Evolutionary conservation across 1,140 invertebrate species (phyloP), one percentile per base, ranked within the genome.

Genomic region (Daktulosphaira vitifoliae): DNA sequence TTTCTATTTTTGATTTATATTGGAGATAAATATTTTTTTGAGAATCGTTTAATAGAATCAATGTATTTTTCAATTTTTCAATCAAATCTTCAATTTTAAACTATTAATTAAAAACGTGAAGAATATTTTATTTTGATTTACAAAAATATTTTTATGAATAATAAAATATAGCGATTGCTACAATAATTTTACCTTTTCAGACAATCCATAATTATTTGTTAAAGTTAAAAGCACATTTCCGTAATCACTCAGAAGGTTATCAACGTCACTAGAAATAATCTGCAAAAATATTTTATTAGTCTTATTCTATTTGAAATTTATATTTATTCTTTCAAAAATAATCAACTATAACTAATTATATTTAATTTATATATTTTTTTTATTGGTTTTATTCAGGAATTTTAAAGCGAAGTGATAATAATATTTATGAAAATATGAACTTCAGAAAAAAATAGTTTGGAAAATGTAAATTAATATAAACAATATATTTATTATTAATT

Each of bases 221-320:
- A 6, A 7, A 15, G 9, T 20, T 9, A 29, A 29, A 13, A 62
- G 26, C 54, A 38, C 44, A 20, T 62, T 25, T 46, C 46, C 54
- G 15, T 62, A 33, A 48, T 29, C 18, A 7, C 2, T 2, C 15
- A 62, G 7, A 8, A 13, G 8, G 15, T 29, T 16, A 8, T 62
- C 54, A 46, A 20, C 18, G 15, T 62, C 54, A 26, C 46, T 46
- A n/a, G n/a, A n/a, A n/a, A n/a, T n/a, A n/a, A n/a, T n/a, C n/a
- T n/a, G n/a, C n/a, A n/a, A n/a, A n/a, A n/a, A n/a, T n/a, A n/a
- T n/a, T n/a, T n/a, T n/a, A n/a, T n/a, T n/a, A n/a, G n/a, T n/a
- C n/a, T n/a, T n/a, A n/a, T n/a, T n/a, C n/a, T n/a, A n/a, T n/a
- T n/a, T n/a, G n/a, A n/a, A n/a, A n/a, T n/a, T n/a, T n/a, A n/a